These are phyloP conservation scores for Alethe castanea DNA, from an alignment of 2,113 vertebrate species.

Conservation along the genomic window DNA sequence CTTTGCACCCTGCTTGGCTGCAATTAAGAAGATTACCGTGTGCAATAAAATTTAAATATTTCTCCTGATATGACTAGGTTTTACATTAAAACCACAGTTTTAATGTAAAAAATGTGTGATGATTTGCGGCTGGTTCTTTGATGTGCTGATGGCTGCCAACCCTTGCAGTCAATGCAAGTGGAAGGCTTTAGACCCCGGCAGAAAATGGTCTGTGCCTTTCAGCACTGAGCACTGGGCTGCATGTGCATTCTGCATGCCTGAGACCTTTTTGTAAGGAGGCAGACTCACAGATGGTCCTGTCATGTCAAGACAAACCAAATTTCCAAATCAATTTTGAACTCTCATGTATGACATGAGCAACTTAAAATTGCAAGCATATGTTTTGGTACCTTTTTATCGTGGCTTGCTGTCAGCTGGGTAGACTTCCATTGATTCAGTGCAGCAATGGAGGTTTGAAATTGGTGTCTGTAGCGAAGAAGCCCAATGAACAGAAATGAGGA, in stretches of 20 bases:
- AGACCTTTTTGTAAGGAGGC: not conserved
- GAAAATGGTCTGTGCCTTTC: not conserved
- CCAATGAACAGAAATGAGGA: not conserved
- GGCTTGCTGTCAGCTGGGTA: not conserved
- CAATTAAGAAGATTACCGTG: not conserved
- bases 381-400: not conserved
- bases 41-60: not conserved
- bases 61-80: not conserved
- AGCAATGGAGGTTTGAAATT: not conserved
- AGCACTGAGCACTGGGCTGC: not conserved
- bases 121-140: not conserved
- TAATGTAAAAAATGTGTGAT: not conserved
- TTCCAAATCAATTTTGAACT: not conserved
- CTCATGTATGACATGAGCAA: not conserved
- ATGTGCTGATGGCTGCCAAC: not conserved
- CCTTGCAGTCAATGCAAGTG: not conserved
- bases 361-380: not conserved
- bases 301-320: not conserved
- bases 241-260: accelerated
- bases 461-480: not conserved
- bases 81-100: not conserved
- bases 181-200: not conserved
- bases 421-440: not conserved
- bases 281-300: not conserved
- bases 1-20: not conserved